phyloP scores from a whole-genome alignment of 2,888 invertebrate genomes.

The Dioctria rufipes region DNA sequence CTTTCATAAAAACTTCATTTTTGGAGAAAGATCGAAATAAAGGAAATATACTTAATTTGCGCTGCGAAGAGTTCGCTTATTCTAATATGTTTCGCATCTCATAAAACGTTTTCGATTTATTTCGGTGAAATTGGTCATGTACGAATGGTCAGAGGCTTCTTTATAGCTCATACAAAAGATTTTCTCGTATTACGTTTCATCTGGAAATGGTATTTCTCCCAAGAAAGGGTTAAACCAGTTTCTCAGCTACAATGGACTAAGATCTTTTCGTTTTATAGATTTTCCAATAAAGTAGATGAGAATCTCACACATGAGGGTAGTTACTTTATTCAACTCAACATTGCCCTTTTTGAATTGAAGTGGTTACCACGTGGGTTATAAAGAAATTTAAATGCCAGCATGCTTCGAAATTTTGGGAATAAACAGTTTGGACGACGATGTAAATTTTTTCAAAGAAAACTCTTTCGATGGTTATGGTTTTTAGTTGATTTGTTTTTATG shows the following conservation, averaged over 20 bases:
- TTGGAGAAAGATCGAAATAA: conserved; percentile 24
- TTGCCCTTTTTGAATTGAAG: conserved; percentile 4
- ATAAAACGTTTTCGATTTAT: conserved; percentile 39
- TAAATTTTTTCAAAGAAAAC: no score
- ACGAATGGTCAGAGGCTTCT: neutral
- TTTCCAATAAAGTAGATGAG: conserved; percentile 29
- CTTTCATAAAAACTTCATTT: conserved; percentile 6
- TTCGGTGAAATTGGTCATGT: conserved; percentile 16
- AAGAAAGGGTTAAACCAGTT: conserved; percentile 24
- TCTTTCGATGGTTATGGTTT: no score
- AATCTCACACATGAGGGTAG: conserved; percentile 47
- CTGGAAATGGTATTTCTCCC: neutral
- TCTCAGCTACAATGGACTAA: neutral
- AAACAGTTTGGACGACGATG: no score
- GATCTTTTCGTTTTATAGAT: neutral
- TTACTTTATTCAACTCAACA: neutral
- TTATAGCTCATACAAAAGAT: conserved; percentile 16
- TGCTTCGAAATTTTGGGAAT: neutral
- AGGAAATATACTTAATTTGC: neutral
- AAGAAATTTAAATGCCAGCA: neutral
- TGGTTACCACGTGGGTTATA: neutral
- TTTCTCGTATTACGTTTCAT: conserved; percentile 20
- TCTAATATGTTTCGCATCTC: conserved; percentile 1
- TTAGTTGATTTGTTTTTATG: no score
- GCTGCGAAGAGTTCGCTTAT: conserved; percentile 9